A percentile compares a stretch with the other conserved stretches of the same genome.
phyloP scores from a whole-genome alignment of 2,888 invertebrate species.

The Dorcus hopei region DNA sequence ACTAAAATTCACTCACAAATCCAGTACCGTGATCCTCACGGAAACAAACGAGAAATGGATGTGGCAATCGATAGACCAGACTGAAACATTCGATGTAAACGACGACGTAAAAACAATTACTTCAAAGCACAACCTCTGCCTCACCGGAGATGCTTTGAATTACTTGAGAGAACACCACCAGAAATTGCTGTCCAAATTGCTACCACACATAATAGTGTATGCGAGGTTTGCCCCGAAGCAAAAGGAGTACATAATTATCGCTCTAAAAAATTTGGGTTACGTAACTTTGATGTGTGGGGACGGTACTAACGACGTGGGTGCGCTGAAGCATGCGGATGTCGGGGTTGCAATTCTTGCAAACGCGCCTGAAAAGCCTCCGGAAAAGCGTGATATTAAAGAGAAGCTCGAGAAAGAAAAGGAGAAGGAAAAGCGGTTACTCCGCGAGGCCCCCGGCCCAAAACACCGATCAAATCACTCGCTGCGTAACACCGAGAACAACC shows the following conservation, averaged over 20 bases:
- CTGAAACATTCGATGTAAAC: conserved; percentile 54
- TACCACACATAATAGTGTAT: conserved; percentile 88
- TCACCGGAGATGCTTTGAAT: conserved; percentile 88
- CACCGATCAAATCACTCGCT: conserved; percentile 30
- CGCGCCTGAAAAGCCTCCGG: conserved; percentile 62
- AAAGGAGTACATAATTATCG: conserved; percentile 92
- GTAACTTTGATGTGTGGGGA: conserved; percentile 98
- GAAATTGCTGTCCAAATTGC: conserved; percentile 64
- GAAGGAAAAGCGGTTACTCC: conserved; percentile 22
- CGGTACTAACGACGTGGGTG: conserved; percentile 99
- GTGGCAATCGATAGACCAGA: conserved; percentile 77
- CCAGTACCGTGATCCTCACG: conserved; percentile 63
- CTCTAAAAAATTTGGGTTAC: conserved; percentile 82
- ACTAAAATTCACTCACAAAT: conserved; percentile 79
- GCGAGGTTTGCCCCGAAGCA: conserved; percentile 98
- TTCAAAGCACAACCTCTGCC: conserved; percentile 81
- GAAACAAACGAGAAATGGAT: conserved; percentile 55
- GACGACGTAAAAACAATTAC: conserved; percentile 56
- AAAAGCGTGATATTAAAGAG: conserved; percentile 36
- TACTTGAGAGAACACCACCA: conserved; percentile 64
- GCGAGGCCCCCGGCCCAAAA: conserved; percentile 29
- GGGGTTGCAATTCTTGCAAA: conserved; percentile 88
- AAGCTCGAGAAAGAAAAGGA: conserved; percentile 33
- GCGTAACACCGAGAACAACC: conserved; percentile 25
- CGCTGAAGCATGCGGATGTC: conserved; percentile 96